Percentiles rank a stretch among this genome's conserved stretches.
phyloP scores from a whole-genome alignment of 1,140 invertebrate species.

The Anoplophora glabripennis region DNA sequence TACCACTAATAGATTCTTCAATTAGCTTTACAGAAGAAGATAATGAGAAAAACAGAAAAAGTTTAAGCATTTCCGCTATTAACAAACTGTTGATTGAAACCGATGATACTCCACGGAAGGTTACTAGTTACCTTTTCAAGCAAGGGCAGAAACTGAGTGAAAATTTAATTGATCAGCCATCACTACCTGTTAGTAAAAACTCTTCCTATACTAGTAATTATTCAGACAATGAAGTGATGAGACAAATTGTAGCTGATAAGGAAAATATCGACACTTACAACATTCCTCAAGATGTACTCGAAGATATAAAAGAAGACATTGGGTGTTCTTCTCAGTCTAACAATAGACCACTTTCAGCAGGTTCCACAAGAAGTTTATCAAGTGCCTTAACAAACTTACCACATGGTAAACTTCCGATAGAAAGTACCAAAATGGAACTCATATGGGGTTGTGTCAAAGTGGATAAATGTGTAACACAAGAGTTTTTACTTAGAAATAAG shows the following conservation, averaged over 20 bases:
- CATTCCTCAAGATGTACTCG: not conserved
- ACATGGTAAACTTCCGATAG: slow-evolving; percentile 50
- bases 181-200: slow-evolving; percentile 22
- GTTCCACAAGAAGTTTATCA: slow-evolving; percentile 9
- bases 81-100: slow-evolving; percentile 22
- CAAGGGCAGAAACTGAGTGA: slow-evolving; percentile 9
- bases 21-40: not conserved
- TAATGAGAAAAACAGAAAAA: not conserved
- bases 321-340: not conserved
- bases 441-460: slow-evolving; percentile 54
- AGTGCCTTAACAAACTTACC: slow-evolving; percentile 41
- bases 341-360: not conserved
- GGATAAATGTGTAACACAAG: slow-evolving; percentile 51
- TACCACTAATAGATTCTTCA: slow-evolving; percentile 28
- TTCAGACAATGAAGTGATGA: slow-evolving; percentile 26
- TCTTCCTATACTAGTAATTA: slow-evolving; percentile 23
- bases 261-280: slow-evolving; percentile 13
- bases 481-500: slow-evolving; percentile 53
- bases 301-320: not conserved
- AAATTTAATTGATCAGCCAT: slow-evolving; percentile 7
- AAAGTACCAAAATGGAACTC: slow-evolving; percentile 51
- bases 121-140: slow-evolving; percentile 25
- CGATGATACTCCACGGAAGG: slow-evolving; percentile 23
- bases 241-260: slow-evolving; percentile 9
- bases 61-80: slow-evolving; percentile 30